Conservation (phyloP, 2,113 vertebrate genomes). For the Crotalus viridis region DNA sequence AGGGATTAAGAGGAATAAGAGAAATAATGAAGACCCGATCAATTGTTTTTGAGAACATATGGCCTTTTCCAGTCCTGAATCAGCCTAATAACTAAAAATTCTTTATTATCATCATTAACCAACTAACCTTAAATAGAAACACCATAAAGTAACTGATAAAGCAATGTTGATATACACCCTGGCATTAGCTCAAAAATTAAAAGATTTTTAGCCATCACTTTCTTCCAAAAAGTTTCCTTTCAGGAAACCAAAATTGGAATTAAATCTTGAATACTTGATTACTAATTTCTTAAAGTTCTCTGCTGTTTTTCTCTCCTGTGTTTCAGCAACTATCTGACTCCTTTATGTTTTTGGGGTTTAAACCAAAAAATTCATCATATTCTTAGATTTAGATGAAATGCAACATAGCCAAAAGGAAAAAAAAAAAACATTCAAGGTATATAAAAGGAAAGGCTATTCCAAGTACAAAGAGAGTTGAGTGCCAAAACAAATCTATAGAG, state of each 20-base stretch:
- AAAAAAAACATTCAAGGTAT: not conserved
- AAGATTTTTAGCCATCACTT: not conserved
- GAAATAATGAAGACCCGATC: not conserved
- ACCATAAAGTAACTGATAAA: not conserved
- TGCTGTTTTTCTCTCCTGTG: not conserved
- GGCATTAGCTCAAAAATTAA: too few relatives aligned
- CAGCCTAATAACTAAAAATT: not conserved
- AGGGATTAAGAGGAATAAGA: not conserved
- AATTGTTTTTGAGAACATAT: not conserved
- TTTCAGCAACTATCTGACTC: not conserved
- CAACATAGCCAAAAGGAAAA: not conserved
- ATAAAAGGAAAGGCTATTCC: not conserved
- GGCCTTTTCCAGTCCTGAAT: not conserved
- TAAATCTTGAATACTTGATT: not conserved
- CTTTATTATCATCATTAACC: not conserved
- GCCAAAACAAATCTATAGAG: not conserved
- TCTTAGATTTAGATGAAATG: not conserved
- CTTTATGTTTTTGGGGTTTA: not conserved
- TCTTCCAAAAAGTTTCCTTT: not conserved
- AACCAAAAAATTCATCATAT: not conserved
- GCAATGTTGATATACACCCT: not conserved
- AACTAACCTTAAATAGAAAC: not conserved
- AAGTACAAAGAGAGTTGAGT: not conserved
- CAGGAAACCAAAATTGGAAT: not conserved
- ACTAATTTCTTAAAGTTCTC: not conserved